These are phyloP conservation scores for Chrysolina haemoptera DNA, from an alignment of 2,888 invertebrate species.

Conservation along the genomic window DNA sequence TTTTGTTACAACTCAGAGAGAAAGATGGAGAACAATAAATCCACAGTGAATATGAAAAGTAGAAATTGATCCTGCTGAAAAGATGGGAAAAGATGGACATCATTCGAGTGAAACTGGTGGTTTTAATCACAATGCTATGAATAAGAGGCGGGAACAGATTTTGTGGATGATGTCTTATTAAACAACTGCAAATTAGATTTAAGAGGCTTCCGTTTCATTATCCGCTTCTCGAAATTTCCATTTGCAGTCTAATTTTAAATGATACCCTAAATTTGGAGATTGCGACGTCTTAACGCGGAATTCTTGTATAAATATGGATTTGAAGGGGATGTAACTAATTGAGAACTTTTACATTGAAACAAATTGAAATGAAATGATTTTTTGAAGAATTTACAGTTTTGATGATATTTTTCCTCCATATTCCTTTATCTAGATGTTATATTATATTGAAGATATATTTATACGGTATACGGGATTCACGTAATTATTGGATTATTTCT, in stretches of 20 bases:
- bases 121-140: not conserved
- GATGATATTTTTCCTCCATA: not conserved
- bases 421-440: too few relatives aligned
- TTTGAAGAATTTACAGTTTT: not conserved
- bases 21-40: not conserved
- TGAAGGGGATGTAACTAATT: not conserved
- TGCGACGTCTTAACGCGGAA: not conserved
- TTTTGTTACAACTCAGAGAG: too few relatives aligned
- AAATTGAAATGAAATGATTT: not conserved
- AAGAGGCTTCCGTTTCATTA: conserved; percentile 2
- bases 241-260: not conserved
- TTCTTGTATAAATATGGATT: not conserved
- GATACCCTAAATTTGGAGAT: not conserved
- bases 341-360: not conserved
- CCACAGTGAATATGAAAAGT: not conserved
- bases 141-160: not conserved
- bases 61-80: not conserved
- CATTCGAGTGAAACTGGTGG: not conserved
- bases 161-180: conserved; percentile 10
- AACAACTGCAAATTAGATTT: conserved; percentile 2
- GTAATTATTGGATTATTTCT: too few relatives aligned
- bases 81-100: not conserved
- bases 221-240: not conserved
- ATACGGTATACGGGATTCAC: too few relatives aligned
- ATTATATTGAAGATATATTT: too few relatives aligned